Conservation (phyloP, 2,888 invertebrate genomes). For the Catocala fraxini region DNA sequence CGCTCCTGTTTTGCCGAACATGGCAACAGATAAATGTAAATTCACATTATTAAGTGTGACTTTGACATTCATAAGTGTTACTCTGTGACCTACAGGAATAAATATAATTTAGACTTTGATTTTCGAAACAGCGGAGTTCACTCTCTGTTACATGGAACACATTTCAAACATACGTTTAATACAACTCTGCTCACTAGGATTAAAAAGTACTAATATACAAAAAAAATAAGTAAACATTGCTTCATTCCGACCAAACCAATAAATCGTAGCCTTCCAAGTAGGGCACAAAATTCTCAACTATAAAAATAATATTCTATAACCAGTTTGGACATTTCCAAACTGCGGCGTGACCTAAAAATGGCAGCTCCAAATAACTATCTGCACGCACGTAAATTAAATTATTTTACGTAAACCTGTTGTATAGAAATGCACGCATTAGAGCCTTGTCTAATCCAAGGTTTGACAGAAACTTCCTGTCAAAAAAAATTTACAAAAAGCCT, state of each 20-base stretch:
- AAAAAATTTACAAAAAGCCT: slow-evolving; percentile 1
- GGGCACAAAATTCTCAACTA: slow-evolving; percentile 2
- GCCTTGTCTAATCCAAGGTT: slow-evolving; percentile 24
- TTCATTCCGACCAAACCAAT: neutral
- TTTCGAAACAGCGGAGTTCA: too few species aligned
- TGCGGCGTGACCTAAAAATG: slow-evolving; percentile 10
- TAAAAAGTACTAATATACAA: too few species aligned
- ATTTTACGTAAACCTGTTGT: slow-evolving; percentile 23
- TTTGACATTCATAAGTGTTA: too few species aligned
- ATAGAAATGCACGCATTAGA: slow-evolving; percentile 17
- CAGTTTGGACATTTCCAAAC: slow-evolving; percentile 7
- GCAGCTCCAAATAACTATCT: slow-evolving; percentile 14
- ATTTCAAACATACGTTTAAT: too few species aligned
- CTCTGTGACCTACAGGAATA: too few species aligned
- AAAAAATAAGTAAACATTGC: neutral
- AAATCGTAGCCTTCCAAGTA: neutral
- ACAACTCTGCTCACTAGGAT: too few species aligned
- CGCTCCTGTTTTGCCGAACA: too few species aligned
- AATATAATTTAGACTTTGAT: too few species aligned
- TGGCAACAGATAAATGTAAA: too few species aligned
- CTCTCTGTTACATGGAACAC: too few species aligned
- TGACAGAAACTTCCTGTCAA: slow-evolving; percentile 15
- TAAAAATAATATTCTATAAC: slow-evolving; percentile 1
- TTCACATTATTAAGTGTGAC: too few species aligned
- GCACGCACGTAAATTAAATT: slow-evolving; percentile 37